Percentiles rank a stretch among this genome's conserved stretches.
Evolutionary conservation across 1,140 invertebrate species (phyloP).

Genomic region (Palaemon carinicauda): DNA sequence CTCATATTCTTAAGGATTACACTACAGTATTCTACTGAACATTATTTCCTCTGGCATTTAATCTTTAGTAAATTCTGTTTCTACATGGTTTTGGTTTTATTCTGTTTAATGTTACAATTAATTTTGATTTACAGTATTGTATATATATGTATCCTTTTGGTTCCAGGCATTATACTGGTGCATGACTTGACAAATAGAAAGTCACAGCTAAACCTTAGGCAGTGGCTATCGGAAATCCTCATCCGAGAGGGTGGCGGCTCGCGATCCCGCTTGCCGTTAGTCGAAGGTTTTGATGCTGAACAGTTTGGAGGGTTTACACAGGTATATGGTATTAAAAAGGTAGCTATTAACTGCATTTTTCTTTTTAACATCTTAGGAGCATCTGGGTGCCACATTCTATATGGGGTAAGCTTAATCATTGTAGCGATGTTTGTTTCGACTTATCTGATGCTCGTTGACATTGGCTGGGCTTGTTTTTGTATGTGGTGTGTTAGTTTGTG

Average conservation of each 20-base stretch:
- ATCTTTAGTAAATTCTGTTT: background rate
- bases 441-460: background rate
- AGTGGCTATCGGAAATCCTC: slow-evolving; percentile 89
- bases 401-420: slow-evolving; percentile 24
- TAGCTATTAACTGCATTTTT: slow-evolving; percentile 27
- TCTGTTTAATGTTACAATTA: background rate
- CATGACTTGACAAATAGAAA: slow-evolving; percentile 97
- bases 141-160: background rate
- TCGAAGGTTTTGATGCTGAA: slow-evolving; percentile 47
- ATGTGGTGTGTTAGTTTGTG: background rate
- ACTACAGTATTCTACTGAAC: background rate
- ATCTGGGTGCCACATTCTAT: slow-evolving; percentile 12
- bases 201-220: slow-evolving; percentile 90
- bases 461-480: background rate
- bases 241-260: slow-evolving; percentile 16
- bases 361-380: background rate
- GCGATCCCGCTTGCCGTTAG: background rate
- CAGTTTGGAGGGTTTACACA: slow-evolving; percentile 48
- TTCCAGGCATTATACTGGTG: slow-evolving; percentile 83
- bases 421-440: background rate
- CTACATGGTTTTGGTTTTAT: background rate
- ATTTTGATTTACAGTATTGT: too few relatives aligned
- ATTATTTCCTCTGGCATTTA: background rate
- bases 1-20: background rate
- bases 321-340: slow-evolving; percentile 53